A percentile compares a stretch with the other conserved stretches of the same genome.
These are phyloP conservation scores for Apotomis turbidana DNA, from an alignment of 2,888 invertebrate species.

Conservation along the genomic window DNA sequence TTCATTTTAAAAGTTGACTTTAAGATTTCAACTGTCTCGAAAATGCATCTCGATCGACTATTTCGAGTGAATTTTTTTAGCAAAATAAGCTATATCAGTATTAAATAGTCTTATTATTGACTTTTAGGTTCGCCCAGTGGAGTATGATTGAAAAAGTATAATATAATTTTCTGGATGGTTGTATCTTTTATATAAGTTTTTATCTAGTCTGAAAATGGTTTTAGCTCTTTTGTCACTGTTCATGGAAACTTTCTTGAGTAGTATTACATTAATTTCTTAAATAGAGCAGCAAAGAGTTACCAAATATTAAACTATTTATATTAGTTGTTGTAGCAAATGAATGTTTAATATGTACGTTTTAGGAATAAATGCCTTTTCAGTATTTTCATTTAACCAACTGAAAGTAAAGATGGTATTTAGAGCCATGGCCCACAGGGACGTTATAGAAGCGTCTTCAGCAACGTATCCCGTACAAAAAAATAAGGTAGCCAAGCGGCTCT, in stretches of 20 bases:
- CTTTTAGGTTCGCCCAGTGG: not conserved
- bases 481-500: too few relatives aligned
- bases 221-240: conserved; percentile 18
- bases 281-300: conserved; percentile 35
- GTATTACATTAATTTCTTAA: conserved; percentile 12
- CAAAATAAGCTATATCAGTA: conserved; percentile 11
- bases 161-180: too few relatives aligned
- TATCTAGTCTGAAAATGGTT: conserved; percentile 36
- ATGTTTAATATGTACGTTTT: conserved; percentile 11
- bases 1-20: conserved; percentile 31
- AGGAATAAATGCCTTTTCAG: conserved; percentile 33
- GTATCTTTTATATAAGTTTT: conserved; percentile 7
- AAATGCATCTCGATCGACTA: conserved; percentile 30
- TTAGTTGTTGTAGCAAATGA: not conserved
- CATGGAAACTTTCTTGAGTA: not conserved
- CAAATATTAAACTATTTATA: conserved; percentile 36
- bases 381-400: conserved; percentile 26
- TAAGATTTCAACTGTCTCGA: conserved; percentile 24
- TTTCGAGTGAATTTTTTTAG: not conserved
- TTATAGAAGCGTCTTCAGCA: too few relatives aligned
- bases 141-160: not conserved
- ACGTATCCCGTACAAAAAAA: too few relatives aligned
- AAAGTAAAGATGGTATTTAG: not conserved
- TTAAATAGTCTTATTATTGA: conserved; percentile 11
- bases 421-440: too few relatives aligned